phyloP scores from a whole-genome alignment of 2,797 vertebrate species.

The Ambastaia sidthimunki region DNA sequence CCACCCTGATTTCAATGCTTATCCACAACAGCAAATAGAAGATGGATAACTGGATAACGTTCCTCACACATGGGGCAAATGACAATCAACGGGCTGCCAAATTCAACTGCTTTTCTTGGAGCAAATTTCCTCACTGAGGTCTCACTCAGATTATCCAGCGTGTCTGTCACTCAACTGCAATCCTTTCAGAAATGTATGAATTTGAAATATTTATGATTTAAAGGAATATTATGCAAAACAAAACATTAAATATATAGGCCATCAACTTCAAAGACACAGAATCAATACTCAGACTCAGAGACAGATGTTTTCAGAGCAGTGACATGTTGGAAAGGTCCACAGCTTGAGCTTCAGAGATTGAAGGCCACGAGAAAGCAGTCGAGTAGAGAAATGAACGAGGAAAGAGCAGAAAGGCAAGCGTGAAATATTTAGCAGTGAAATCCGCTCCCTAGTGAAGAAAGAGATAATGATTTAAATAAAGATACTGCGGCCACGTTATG shows the following conservation, averaged over 20 bases:
- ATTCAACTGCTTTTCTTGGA: neutral
- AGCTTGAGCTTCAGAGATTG: slow-evolving; percentile 35
- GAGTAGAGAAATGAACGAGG: slow-evolving; percentile 43
- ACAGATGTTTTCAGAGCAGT: slow-evolving; percentile 22
- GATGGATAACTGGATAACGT: neutral
- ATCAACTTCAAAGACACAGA: slow-evolving; percentile 15
- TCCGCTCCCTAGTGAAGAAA: slow-evolving; percentile 46
- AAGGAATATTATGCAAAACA: slow-evolving; percentile 3
- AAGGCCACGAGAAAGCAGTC: slow-evolving; percentile 12
- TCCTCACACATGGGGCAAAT: too few relatives aligned
- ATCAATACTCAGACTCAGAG: slow-evolving; percentile 32
- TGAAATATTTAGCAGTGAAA: slow-evolving; percentile 57
- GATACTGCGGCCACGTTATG: slow-evolving; percentile 45
- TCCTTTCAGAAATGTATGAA: too few relatives aligned
- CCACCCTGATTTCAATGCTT: neutral
- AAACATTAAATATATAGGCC: slow-evolving; percentile 21
- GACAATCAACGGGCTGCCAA: neutral
- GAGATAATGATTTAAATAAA: slow-evolving; percentile 48
- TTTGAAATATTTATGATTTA: neutral
- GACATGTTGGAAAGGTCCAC: slow-evolving; percentile 21
- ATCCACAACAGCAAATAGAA: neutral
- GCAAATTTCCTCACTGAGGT: neutral
- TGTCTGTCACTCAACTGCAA: neutral
- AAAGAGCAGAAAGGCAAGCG: slow-evolving; percentile 39
- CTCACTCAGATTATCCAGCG: neutral